phyloP scores from a whole-genome alignment of 2,888 invertebrate genomes.

The Pheosia tremula region DNA sequence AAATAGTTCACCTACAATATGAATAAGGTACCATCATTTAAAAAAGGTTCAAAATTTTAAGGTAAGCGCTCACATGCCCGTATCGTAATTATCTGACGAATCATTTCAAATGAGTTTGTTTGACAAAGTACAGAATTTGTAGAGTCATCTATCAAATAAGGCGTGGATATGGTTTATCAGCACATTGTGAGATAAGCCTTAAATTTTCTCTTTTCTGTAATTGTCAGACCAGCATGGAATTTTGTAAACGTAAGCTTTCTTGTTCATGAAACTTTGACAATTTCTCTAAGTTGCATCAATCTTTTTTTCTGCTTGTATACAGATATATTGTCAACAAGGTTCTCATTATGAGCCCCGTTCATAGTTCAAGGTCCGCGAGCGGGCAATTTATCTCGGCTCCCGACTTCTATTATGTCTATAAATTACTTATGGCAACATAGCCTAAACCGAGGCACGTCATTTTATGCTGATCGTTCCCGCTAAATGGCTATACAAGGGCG shows the following conservation, averaged over 20 bases:
- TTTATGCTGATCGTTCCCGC: slow-evolving; percentile 24
- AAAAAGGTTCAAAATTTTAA: too few species aligned
- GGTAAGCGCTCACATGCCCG: too few species aligned
- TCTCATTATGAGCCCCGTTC: slow-evolving; percentile 40
- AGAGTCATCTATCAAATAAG: too few species aligned
- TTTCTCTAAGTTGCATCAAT: slow-evolving; percentile 23
- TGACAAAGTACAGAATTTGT: too few species aligned
- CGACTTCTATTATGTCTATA: slow-evolving; percentile 62
- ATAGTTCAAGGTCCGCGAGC: slow-evolving; percentile 58
- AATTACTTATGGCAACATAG: slow-evolving; percentile 59
- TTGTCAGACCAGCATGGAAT: background rate
- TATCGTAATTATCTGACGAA: too few species aligned
- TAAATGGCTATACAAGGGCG: slow-evolving; percentile 22
- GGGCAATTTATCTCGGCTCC: slow-evolving; percentile 61
- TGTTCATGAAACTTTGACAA: slow-evolving; percentile 4
- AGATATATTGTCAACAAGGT: slow-evolving; percentile 48
- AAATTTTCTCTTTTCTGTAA: slow-evolving; percentile 1
- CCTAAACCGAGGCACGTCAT: slow-evolving; percentile 25
- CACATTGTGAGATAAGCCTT: too few species aligned
- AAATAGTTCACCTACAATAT: background rate
- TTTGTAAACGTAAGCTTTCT: slow-evolving; percentile 8
- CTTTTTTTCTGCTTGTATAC: slow-evolving; percentile 17
- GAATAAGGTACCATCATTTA: too few species aligned
- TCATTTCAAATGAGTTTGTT: too few species aligned
- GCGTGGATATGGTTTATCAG: too few species aligned